Percentiles rank a stretch among this genome's conserved stretches.
Conservation (phyloP, 2,113 vertebrate genomes). For the Dasyurus viverrinus region DNA sequence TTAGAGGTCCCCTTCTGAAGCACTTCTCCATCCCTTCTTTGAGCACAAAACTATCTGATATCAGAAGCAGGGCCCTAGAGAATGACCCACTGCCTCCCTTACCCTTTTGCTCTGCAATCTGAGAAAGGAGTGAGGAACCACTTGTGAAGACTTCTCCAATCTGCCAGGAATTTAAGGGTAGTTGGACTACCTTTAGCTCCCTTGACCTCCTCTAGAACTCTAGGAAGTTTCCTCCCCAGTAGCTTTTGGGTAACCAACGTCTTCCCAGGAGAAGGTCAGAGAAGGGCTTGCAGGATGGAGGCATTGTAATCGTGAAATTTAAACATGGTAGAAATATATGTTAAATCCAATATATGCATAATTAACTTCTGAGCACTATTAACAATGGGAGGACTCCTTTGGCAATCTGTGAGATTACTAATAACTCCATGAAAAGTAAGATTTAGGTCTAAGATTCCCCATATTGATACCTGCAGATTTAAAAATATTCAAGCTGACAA, state of each 20-base stretch:
- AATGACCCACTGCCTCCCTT: conserved; percentile 67
- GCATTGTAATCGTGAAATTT: neutral
- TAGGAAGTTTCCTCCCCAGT: conserved; percentile 40
- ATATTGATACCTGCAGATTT: neutral
- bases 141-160: conserved; percentile 31
- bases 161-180: conserved; percentile 61
- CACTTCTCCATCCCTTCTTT: conserved; percentile 77
- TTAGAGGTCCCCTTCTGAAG: conserved; percentile 62
- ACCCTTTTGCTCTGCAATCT: conserved; percentile 61
- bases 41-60: conserved; percentile 79
- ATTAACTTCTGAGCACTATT: conserved; percentile 35
- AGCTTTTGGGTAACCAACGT: conserved; percentile 29
- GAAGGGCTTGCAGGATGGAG: conserved; percentile 33
- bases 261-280: conserved; percentile 46
- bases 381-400: conserved; percentile 38
- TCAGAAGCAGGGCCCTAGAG: conserved; percentile 81
- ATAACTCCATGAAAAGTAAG: conserved; percentile 23
- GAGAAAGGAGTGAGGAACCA: conserved; percentile 44
- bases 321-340: too few species aligned
- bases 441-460: neutral
- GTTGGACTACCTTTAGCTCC: conserved; percentile 46
- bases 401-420: conserved; percentile 15
- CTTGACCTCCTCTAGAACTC: conserved; percentile 36
- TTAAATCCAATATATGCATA: neutral
- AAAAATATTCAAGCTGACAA: conserved; percentile 45